Conservation (phyloP, 2,888 invertebrate species). For the Acronicta aceris region DNA sequence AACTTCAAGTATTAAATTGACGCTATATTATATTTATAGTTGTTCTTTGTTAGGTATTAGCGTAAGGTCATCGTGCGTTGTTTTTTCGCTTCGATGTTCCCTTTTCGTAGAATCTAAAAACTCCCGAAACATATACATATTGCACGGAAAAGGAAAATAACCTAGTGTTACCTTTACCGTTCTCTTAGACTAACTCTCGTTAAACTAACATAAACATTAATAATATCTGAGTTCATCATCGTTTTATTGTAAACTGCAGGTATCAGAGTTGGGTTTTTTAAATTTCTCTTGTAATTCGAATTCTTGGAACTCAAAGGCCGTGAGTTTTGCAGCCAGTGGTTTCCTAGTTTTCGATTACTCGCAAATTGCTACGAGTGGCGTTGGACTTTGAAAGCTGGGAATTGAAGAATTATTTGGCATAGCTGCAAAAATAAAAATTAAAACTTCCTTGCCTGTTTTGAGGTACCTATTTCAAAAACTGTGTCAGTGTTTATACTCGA, state of each 20-base stretch:
- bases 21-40: too few relatives aligned
- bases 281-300: neutral
- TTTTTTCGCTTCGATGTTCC: too few relatives aligned
- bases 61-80: too few relatives aligned
- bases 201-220: conserved; percentile 1
- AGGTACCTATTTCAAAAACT: too few relatives aligned
- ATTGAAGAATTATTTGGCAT: neutral
- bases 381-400: neutral
- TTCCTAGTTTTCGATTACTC: conserved; percentile 4
- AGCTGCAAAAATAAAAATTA: too few relatives aligned
- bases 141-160: too few relatives aligned
- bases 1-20: too few relatives aligned
- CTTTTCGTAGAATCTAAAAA: too few relatives aligned
- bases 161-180: neutral
- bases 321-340: neutral
- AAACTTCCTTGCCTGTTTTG: too few relatives aligned
- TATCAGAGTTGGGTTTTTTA: neutral
- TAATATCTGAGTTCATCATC: neutral
- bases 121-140: too few relatives aligned
- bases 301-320: conserved; percentile 5
- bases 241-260: neutral
- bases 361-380: neutral
- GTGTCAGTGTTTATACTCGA: too few relatives aligned
- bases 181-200: neutral
- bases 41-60: too few relatives aligned